phyloP scores from a whole-genome alignment of 2,888 invertebrate species.

The Platycheirus rosarum region DNA sequence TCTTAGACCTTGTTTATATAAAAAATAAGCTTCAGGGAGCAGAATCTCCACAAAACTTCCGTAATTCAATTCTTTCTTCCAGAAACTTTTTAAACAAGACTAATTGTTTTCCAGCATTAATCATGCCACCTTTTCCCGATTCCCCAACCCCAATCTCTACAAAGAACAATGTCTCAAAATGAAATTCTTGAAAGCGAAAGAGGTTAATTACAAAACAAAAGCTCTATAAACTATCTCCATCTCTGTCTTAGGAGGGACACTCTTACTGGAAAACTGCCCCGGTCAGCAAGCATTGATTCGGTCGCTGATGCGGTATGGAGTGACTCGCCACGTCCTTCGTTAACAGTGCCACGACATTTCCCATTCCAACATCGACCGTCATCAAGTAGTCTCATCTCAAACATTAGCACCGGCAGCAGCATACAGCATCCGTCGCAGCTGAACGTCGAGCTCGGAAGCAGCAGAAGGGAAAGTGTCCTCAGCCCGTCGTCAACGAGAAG shows the following conservation, averaged over 20 bases:
- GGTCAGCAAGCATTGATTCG: slow-evolving; percentile 92
- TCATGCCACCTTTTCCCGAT: not conserved
- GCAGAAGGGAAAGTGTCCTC: slow-evolving; percentile 85
- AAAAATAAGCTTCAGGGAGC: too few relatives aligned
- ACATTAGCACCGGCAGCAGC: slow-evolving; percentile 78
- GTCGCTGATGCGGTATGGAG: slow-evolving; percentile 89
- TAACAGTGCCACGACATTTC: slow-evolving; percentile 79
- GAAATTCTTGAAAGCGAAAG: slow-evolving; percentile 26
- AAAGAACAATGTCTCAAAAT: too few relatives aligned
- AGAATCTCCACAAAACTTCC: too few relatives aligned
- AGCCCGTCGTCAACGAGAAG: slow-evolving; percentile 90
- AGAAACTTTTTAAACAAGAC: slow-evolving; percentile 1
- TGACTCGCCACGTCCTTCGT: slow-evolving; percentile 82
- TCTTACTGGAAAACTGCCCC: slow-evolving; percentile 83
- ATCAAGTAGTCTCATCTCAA: slow-evolving; percentile 80
- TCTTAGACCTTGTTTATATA: not conserved
- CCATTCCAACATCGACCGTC: slow-evolving; percentile 82
- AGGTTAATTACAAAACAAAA: slow-evolving; percentile 40
- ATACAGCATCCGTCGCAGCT: slow-evolving; percentile 81
- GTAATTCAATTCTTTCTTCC: slow-evolving; percentile 1
- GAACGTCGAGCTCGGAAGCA: slow-evolving; percentile 81
- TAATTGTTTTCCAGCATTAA: not conserved
- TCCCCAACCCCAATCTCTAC: not conserved
- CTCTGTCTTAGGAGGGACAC: slow-evolving; percentile 67
- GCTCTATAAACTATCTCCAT: slow-evolving; percentile 51